Conservation (phyloP, 2,113 vertebrate species). For the Coregonus clupeaformis region DNA sequence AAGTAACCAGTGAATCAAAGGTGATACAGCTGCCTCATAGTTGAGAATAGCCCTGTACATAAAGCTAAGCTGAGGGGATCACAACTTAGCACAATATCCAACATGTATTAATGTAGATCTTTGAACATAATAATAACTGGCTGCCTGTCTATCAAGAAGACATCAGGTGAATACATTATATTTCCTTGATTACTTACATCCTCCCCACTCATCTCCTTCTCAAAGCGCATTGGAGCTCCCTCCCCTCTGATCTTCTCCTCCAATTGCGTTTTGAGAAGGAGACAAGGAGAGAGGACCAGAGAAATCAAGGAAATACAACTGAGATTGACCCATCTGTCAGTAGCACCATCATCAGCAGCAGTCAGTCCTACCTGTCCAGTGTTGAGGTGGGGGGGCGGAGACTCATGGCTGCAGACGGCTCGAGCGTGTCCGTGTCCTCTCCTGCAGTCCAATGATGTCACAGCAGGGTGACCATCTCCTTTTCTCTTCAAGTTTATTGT, state of each 20-base stretch:
- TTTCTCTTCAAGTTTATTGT: conserved; percentile 28
- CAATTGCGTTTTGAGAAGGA: not conserved
- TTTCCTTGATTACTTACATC: no score
- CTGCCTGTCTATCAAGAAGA: no score
- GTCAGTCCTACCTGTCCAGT: conserved; percentile 72
- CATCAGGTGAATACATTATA: no score
- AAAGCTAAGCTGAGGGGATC: not conserved
- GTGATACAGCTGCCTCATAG: not conserved
- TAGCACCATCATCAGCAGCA: no score
- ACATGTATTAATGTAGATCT: not conserved
- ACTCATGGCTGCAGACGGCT: conserved; percentile 68
- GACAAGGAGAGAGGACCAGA: not conserved
- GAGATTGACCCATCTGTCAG: not conserved
- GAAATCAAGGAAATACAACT: not conserved
- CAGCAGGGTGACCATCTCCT: conserved; percentile 30
- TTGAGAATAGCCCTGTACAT: no score
- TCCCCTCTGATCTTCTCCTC: not conserved
- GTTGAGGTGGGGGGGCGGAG: conserved; percentile 74
- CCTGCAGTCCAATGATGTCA: conserved; percentile 38
- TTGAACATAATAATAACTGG: no score
- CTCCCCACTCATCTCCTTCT: no score
- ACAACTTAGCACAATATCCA: not conserved
- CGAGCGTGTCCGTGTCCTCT: conserved; percentile 37
- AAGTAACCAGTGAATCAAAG: not conserved
- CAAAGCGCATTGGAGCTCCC: no score